phyloP scores from a whole-genome alignment of 2,888 invertebrate species.

The Aplocera efformata region DNA sequence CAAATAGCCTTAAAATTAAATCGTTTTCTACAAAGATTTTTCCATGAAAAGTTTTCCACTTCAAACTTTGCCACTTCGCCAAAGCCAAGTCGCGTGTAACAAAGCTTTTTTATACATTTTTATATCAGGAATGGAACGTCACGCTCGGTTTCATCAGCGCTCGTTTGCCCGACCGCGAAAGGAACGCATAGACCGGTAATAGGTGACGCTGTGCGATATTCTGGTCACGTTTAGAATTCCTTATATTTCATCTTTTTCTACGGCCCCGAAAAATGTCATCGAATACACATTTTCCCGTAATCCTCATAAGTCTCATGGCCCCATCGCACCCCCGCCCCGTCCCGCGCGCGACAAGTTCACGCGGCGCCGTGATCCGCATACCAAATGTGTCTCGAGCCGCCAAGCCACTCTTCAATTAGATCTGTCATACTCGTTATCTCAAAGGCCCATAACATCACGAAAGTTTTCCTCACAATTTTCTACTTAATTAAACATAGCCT shows the following conservation, averaged over 20 bases:
- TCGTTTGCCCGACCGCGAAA: conserved; percentile 72
- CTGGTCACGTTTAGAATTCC: conserved; percentile 77
- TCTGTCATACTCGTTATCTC: conserved; percentile 45
- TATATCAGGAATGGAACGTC: conserved; percentile 77
- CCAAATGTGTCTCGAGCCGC: conserved; percentile 47
- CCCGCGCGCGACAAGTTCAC: conserved; percentile 56
- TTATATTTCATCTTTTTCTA: conserved; percentile 80
- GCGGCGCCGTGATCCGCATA: conserved; percentile 64
- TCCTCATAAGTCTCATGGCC: conserved; percentile 77
- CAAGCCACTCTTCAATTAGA: conserved; percentile 54
- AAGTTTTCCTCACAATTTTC: conserved; percentile 31
- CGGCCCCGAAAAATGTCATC: conserved; percentile 79
- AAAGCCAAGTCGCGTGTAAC: conserved; percentile 76
- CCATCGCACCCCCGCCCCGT: conserved; percentile 45
- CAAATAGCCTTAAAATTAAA: conserved; percentile 77
- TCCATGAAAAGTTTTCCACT: conserved; percentile 79
- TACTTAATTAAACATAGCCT: conserved; percentile 30
- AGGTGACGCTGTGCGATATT: conserved; percentile 72
- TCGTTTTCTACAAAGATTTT: conserved; percentile 75
- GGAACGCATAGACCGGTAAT: conserved; percentile 75
- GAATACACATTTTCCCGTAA: conserved; percentile 80
- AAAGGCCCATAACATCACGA: conserved; percentile 33
- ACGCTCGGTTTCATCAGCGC: conserved; percentile 73
- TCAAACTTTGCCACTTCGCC: conserved; percentile 78
- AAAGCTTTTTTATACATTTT: conserved; percentile 80